phyloP scores from a whole-genome alignment of 2,888 invertebrate genomes.

The Himalopsyche japonica region DNA sequence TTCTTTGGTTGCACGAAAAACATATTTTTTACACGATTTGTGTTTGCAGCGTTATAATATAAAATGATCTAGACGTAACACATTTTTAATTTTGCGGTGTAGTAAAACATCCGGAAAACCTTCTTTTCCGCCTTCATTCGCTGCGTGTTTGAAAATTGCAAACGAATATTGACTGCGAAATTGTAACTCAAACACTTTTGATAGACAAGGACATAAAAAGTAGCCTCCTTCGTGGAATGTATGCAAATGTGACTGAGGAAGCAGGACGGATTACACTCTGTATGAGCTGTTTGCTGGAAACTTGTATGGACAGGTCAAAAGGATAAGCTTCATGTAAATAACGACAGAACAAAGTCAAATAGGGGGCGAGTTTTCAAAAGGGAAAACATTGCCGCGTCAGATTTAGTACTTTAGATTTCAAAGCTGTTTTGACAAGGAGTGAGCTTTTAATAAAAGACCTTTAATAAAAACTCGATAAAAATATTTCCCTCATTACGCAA shows the following conservation, averaged over 20 bases:
- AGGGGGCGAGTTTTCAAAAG: not conserved
- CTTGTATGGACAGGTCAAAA: not conserved
- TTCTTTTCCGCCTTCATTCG: not conserved
- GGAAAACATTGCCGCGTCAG: not conserved
- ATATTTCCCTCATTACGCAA: too few relatives aligned
- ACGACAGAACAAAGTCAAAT: not conserved
- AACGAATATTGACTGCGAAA: not conserved
- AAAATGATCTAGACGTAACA: too few relatives aligned
- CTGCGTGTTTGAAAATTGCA: not conserved
- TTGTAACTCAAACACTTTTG: not conserved
- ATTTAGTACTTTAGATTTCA: not conserved
- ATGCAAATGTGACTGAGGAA: not conserved
- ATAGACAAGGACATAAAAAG: not conserved
- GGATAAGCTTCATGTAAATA: not conserved
- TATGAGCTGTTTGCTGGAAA: not conserved
- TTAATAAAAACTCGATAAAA: too few relatives aligned
- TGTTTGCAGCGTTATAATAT: too few relatives aligned
- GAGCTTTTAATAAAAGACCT: not conserved
- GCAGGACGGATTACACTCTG: not conserved
- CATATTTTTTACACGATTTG: too few relatives aligned
- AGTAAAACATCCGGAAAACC: not conserved
- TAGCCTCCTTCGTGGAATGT: not conserved
- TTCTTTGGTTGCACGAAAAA: too few relatives aligned
- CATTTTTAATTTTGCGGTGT: too few relatives aligned
- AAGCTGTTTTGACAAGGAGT: not conserved